Evolutionary conservation across 92 coral and sea anemone species (phyloP).

Genomic region (Epizoanthus illoricatus): DNA sequence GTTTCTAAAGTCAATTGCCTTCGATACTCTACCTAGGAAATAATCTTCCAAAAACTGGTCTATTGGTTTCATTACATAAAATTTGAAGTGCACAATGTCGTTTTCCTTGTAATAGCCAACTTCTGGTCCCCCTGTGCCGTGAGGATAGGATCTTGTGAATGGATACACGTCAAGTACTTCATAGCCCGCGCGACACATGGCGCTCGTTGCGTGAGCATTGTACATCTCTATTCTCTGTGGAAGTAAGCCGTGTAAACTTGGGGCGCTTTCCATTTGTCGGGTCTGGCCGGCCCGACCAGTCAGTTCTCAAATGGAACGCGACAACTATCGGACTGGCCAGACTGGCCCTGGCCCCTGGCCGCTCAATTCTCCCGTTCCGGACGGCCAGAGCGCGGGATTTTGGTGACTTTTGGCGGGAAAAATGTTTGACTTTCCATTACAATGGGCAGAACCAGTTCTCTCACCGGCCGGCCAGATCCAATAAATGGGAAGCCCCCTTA

Average conservation of each 20-base stretch:
- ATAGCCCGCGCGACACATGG: constrained; percentile 84
- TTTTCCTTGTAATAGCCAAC: constrained; percentile 87
- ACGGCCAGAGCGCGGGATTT: no score
- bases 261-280: background rate
- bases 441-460: no score
- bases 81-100: constrained; percentile 91
- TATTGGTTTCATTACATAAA: constrained; percentile 69
- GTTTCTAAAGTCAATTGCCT: constrained; percentile 55
- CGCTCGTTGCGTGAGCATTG: constrained; percentile 77
- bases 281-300: no score
- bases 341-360: no score
- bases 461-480: no score
- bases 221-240: constrained; percentile 79
- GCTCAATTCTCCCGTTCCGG: no score
- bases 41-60: constrained; percentile 66
- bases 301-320: no score
- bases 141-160: constrained; percentile 84
- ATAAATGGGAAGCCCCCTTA: no score
- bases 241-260: background rate
- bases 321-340: no score
- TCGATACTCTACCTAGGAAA: constrained; percentile 55
- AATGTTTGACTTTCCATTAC: no score
- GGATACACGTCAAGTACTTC: constrained; percentile 91
- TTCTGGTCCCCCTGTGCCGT: constrained; percentile 95
- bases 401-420: no score